phyloP scores from a whole-genome alignment of 2,797 vertebrate species.

The Geotrypetes seraphini region DNA sequence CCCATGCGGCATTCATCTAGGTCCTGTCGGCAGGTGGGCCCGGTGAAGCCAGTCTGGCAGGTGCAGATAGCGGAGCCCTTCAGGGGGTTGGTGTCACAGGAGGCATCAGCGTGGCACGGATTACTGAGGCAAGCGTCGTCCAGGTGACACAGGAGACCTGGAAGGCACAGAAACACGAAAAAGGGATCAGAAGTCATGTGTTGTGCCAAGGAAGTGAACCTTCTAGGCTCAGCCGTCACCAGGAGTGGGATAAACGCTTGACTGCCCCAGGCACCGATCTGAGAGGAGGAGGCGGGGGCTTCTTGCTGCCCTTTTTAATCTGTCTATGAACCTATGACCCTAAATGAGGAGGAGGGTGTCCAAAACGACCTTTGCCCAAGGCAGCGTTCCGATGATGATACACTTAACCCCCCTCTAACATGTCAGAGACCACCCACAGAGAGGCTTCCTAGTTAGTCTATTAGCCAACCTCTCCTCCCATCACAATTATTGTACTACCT shows the following conservation, averaged over 20 bases:
- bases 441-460: background rate
- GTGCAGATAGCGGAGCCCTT: slow-evolving; percentile 30
- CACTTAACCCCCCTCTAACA: too few relatives aligned
- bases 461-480: too few relatives aligned
- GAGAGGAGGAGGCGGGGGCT: too few relatives aligned
- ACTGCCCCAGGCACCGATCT: too few relatives aligned
- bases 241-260: too few relatives aligned
- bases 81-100: slow-evolving; percentile 40
- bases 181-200: too few relatives aligned
- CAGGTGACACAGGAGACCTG: slow-evolving; percentile 45
- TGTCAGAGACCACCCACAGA: background rate
- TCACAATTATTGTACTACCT: background rate
- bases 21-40: slow-evolving; percentile 41
- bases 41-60: slow-evolving; percentile 38
- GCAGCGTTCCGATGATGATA: too few relatives aligned
- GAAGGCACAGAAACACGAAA: background rate
- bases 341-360: too few relatives aligned
- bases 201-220: too few relatives aligned
- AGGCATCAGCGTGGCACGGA: slow-evolving; percentile 36
- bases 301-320: too few relatives aligned
- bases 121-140: slow-evolving; percentile 39
- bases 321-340: too few relatives aligned
- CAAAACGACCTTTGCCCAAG: too few relatives aligned
- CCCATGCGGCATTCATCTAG: slow-evolving; percentile 45
- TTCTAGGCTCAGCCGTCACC: background rate